Evolutionary conservation across 2,888 invertebrate species (phyloP).

Genomic region (Drosophila melanosoma): DNA sequence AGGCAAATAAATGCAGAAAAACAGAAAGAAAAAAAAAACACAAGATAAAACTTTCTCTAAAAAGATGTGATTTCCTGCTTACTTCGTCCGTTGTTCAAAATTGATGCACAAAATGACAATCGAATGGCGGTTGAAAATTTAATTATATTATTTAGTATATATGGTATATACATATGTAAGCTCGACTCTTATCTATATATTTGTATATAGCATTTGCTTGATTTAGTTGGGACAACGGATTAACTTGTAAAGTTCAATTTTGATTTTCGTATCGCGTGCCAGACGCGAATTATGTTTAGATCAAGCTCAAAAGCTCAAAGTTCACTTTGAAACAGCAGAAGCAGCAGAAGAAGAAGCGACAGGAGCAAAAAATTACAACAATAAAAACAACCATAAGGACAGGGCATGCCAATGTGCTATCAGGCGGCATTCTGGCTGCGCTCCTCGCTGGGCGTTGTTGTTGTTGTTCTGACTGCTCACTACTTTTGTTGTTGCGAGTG

Average conservation of each 20-base stretch:
- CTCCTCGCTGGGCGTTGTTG: slow-evolving; percentile 18
- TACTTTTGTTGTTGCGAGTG: slow-evolving; percentile 33
- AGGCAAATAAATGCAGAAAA: slow-evolving; percentile 46
- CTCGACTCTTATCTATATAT: slow-evolving; percentile 3
- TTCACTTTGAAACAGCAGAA: slow-evolving; percentile 42
- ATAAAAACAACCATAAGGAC: background rate
- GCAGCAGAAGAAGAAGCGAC: slow-evolving; percentile 8
- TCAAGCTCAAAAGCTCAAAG: slow-evolving; percentile 65
- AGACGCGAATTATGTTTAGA: slow-evolving; percentile 66
- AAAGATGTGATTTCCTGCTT: slow-evolving; percentile 27
- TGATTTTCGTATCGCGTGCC: slow-evolving; percentile 76
- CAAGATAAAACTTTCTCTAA: slow-evolving; percentile 1
- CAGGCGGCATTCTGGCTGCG: slow-evolving; percentile 57
- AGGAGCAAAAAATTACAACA: background rate
- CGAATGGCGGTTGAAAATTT: background rate
- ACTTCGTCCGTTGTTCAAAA: slow-evolving; percentile 10
- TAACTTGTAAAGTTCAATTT: slow-evolving; percentile 79
- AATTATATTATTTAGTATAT: background rate
- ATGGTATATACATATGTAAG: background rate
- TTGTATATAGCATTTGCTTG: slow-evolving; percentile 12
- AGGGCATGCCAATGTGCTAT: slow-evolving; percentile 58
- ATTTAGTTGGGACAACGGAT: slow-evolving; percentile 62
- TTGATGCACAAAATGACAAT: slow-evolving; percentile 36
- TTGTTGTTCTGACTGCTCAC: slow-evolving; percentile 20
- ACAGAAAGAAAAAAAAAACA: background rate